Base-by-base conservation (phyloP, 1,140 invertebrate genomes). In the Chionoecetes opilio region DNA sequence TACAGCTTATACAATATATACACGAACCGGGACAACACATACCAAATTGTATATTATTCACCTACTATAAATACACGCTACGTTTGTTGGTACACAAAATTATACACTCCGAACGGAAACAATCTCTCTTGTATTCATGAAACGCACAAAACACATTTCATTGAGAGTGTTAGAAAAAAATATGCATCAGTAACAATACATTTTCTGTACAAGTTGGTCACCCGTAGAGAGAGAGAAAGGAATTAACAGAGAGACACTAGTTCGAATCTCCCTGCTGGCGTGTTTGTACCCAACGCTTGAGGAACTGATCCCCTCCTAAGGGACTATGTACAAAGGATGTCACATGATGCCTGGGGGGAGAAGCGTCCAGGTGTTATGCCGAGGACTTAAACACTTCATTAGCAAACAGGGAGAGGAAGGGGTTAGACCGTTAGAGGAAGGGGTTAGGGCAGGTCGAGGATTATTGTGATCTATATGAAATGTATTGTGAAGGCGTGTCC, bases 1-100 rank as follows among this genome's bases (percentile, higher is more conserved):
- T 75, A 75, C 63, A 75, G 63, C 63, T 75, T 75, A 75, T 75
- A 75, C 63, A 75, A n/a, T 75, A 75, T 75, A n/a, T 75, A 75
- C 63, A 75, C n/a, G n/a, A 75, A 75, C 63, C 63, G 6, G 63
- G n/a, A 75, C 63, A 75, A 75, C 63, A 75, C 63, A 75, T 75
- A 75, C 63, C 21, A 75, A 75, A 75, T n/a, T 75, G 63, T 75
- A 75, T 75, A 75, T 75, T 75, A 75, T 75, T 75, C 63, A 75
- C 21, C 63, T 75, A 75, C 63, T 75, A 75, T 21, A 75, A 26
- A 75, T 75, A 75, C 63, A 75, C n/a, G n/a, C 63, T 75, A 75
- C 63, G n/a, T 26, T 21, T 17, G 6, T 75, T 21, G n/a, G n/a
- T 21, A 75, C 53, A 21, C 21, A 26, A 6, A 75, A 2, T 6